phyloP scores from a whole-genome alignment of 2,888 invertebrate genomes.

The Polymixis flavicincta region DNA sequence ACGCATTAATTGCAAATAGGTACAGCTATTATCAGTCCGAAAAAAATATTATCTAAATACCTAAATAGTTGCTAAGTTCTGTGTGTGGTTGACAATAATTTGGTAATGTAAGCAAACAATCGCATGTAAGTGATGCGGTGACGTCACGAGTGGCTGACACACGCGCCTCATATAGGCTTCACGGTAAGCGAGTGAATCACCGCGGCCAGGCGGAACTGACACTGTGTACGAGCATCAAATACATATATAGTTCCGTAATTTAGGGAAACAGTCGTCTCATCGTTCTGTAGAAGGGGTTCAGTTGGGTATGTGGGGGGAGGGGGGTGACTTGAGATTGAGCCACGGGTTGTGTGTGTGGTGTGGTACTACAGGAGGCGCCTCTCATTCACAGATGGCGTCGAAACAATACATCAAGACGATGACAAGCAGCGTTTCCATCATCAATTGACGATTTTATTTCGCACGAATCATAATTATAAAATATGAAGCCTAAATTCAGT shows the following conservation, averaged over 20 bases:
- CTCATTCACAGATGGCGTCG: too few species aligned
- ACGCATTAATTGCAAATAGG: constrained; percentile 3
- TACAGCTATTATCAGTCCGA: not conserved
- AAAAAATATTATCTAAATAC: constrained; percentile 20
- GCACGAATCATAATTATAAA: not conserved
- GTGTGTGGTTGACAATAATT: constrained; percentile 29
- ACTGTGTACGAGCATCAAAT: not conserved
- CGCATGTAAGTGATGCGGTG: constrained; percentile 30
- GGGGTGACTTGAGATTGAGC: not conserved
- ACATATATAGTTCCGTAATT: not conserved
- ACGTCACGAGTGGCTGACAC: constrained; percentile 60
- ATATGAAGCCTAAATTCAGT: not conserved
- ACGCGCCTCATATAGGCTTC: constrained; percentile 54
- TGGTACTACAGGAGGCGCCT: not conserved
- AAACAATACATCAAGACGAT: not conserved
- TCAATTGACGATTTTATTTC: not conserved
- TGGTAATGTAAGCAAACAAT: constrained; percentile 49
- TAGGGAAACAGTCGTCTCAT: not conserved
- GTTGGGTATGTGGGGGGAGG: too few species aligned
- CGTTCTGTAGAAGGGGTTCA: not conserved
- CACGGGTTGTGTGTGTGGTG: not conserved
- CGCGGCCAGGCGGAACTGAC: constrained; percentile 7
- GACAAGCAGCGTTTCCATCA: not conserved
- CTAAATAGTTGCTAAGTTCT: constrained; percentile 29
- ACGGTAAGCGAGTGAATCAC: constrained; percentile 63